Percentiles rank a stretch among this genome's conserved stretches.
These are phyloP conservation scores for Heliconius ismenius DNA, from an alignment of 2,888 invertebrate species.

Conservation along the genomic window DNA sequence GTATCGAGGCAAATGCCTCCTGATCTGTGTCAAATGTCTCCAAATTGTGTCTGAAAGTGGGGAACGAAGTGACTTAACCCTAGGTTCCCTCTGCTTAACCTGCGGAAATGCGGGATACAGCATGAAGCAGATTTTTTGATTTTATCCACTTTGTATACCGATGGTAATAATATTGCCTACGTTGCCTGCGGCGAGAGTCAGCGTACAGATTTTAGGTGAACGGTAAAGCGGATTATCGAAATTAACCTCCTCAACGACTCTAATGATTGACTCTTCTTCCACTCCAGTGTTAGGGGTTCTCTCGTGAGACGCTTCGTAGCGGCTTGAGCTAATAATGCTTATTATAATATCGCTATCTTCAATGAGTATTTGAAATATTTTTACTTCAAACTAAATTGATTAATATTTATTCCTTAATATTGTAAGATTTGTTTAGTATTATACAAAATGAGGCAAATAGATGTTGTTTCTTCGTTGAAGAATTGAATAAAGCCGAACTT, in stretches of 20 bases:
- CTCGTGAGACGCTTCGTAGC: constrained; percentile 34
- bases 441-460: constrained; percentile 38
- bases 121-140: no score
- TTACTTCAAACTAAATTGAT: constrained; percentile 14
- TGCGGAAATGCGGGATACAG: no score
- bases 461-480: constrained; percentile 45
- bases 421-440: constrained; percentile 32
- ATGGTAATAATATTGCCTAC: constrained; percentile 32
- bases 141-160: constrained; percentile 10
- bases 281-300: constrained; percentile 57
- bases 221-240: constrained; percentile 74
- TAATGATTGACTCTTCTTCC: constrained; percentile 70
- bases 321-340: constrained; percentile 44
- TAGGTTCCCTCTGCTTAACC: no score
- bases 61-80: no score
- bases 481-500: constrained; percentile 42
- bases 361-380: constrained; percentile 29
- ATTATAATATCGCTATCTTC: constrained; percentile 41
- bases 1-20: no score
- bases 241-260: constrained; percentile 73
- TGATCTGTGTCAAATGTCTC: no score
- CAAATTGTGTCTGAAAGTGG: no score
- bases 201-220: constrained; percentile 57
- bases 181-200: constrained; percentile 39
- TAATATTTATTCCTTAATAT: constrained; percentile 7